A percentile compares a stretch with the other conserved stretches of the same genome.
Conservation (phyloP, 2,888 invertebrate species). For the Campopleginae sp. region DNA sequence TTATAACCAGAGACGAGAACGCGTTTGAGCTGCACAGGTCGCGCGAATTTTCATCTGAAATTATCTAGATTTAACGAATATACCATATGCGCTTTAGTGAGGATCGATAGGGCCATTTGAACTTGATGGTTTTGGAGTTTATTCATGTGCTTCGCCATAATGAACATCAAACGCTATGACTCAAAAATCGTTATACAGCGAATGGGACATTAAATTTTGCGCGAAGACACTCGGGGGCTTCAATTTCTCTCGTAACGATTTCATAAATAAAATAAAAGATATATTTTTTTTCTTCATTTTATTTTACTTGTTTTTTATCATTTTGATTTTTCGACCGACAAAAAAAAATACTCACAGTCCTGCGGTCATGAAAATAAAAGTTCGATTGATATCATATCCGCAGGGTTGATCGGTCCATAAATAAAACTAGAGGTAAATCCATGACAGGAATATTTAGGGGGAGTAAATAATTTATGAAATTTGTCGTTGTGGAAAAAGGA, state of each 20-base stretch:
- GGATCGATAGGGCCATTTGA: conserved; percentile 31
- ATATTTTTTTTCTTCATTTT: background rate
- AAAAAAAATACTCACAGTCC: background rate
- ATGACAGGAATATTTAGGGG: background rate
- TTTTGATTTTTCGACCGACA: background rate
- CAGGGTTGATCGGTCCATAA: background rate
- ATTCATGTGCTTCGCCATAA: conserved; percentile 11
- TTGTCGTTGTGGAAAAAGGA: background rate
- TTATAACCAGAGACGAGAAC: background rate
- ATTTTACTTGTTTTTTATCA: background rate
- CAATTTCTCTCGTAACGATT: background rate
- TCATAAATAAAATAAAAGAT: conserved; percentile 1
- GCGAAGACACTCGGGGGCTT: background rate
- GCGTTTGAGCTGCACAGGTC: background rate
- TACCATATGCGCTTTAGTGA: conserved; percentile 34
- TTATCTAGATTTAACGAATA: conserved; percentile 33
- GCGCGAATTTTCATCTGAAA: conserved; percentile 24
- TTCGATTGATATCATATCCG: background rate
- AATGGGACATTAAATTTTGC: conserved; percentile 40
- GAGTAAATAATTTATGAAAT: conserved; percentile 42
- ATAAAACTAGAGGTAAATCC: background rate
- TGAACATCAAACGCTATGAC: conserved; percentile 5
- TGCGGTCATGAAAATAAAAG: background rate
- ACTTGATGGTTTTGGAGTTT: conserved; percentile 19
- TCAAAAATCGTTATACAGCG: conserved; percentile 40